Evolutionary conservation across 2,888 invertebrate genomes (phyloP).

Genomic region (Drepanosiphum platanoidis): DNA sequence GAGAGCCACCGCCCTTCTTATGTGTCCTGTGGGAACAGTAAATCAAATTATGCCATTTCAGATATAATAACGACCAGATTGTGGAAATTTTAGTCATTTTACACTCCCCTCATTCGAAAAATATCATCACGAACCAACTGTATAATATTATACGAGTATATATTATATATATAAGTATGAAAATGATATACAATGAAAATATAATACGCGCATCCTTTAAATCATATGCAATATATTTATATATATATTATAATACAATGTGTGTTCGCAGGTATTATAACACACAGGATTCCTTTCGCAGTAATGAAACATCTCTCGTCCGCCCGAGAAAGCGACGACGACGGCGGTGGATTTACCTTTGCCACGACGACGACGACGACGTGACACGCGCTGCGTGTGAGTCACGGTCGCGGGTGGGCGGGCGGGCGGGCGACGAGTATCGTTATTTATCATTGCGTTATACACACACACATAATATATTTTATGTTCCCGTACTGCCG

Average conservation of each 20-base stretch:
- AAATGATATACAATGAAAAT: no score
- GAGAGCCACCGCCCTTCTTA: constrained; percentile 20
- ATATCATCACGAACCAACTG: not conserved
- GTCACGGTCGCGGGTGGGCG: not conserved
- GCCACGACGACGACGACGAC: not conserved
- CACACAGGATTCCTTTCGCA: not conserved
- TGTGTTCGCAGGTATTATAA: no score
- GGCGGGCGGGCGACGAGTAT: not conserved
- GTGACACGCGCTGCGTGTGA: not conserved
- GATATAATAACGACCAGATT: constrained; percentile 22
- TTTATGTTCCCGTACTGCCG: not conserved
- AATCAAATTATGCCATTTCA: constrained; percentile 35
- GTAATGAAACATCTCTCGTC: not conserved
- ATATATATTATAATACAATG: no score
- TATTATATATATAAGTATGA: no score
- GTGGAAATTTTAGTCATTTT: constrained; percentile 27
- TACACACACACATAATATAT: not conserved
- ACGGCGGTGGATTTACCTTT: not conserved
- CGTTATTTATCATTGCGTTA: constrained; percentile 5
- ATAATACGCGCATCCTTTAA: not conserved
- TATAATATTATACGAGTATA: no score
- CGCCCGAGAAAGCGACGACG: not conserved
- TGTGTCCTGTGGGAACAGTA: constrained; percentile 22
- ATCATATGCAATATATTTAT: not conserved
- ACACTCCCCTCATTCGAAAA: not conserved